Base-by-base conservation (phyloP, 2,888 invertebrate species). In the Drosophila koepferae region DNA sequence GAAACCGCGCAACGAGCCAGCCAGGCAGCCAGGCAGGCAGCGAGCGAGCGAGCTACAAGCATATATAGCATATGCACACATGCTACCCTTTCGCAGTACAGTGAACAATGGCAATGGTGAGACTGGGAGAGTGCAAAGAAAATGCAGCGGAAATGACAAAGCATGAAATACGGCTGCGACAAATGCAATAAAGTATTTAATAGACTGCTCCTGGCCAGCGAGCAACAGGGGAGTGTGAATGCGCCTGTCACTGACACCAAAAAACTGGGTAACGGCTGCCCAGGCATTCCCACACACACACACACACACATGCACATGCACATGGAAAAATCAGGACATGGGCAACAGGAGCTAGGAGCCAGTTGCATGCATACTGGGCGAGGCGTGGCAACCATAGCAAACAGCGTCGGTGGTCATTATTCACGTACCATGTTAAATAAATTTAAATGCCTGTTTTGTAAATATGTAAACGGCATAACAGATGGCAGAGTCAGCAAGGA, bases 171-270 rank as follows among this genome's bases (percentile, higher is more conserved):
- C 90, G 82, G 84, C 87, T 84, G 90, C 86, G 90, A 91, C 89
- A 91, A 91, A 91, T 91, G 92, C 92, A 90, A 91, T 91, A 91
- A 91, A 91, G 86, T 90, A 91, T 91, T 91, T 91, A 91, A 91
- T 91, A 91, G 91, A 91, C 90, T 90, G 83, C 78, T 90, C 76
- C 80, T 81, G 77, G 89, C 66, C 81, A 56, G 20, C 66, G 70
- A 69, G 63, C 67, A 64, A 46, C 20, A 63, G 68, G 65, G 76
- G 68, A 68, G 36, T 20, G 38, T 2, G 54, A 54, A 23, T 54
- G 66, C 64, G 66, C 73, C 86, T 85, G 89, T 84, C 88, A 80
- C 70, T 82, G 89, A 87, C 89, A 87, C 89, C 85, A 66, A 63
- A 63, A 61, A 60, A 60, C 44, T 58, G 58, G 58, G 44, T 58